Evolutionary conservation across 1,140 invertebrate species (phyloP).

Genomic region (Cylas formicarius): DNA sequence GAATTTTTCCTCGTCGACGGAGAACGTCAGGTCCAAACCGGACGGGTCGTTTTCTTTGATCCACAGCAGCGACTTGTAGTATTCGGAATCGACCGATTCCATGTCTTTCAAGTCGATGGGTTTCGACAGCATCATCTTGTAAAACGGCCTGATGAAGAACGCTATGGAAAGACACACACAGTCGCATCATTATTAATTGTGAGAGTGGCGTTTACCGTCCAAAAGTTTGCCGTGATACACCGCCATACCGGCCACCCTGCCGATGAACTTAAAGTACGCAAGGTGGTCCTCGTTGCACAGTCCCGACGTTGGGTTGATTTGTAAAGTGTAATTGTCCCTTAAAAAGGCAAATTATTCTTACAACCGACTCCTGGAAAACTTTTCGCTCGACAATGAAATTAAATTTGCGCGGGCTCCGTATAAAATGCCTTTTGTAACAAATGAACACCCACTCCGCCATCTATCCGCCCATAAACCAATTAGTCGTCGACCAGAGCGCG

Average conservation of each 20-base stretch:
- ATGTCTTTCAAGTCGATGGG: slow-evolving; percentile 92
- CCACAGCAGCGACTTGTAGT: slow-evolving; percentile 96
- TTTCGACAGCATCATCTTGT: slow-evolving; percentile 99
- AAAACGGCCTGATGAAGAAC: slow-evolving; percentile 98
- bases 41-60: slow-evolving; percentile 96
- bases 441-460: neutral
- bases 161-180: slow-evolving; percentile 52
- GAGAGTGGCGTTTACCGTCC: slow-evolving; percentile 63
- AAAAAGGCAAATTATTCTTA: slow-evolving; percentile 28
- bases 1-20: slow-evolving; percentile 93
- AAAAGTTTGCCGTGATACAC: slow-evolving; percentile 97
- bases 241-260: slow-evolving; percentile 95
- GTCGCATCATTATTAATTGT: too few species aligned
- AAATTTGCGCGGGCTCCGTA: too few species aligned
- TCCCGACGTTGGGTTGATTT: slow-evolving; percentile 97
- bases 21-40: slow-evolving; percentile 89
- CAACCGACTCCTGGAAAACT: neutral
- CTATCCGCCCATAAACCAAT: too few species aligned
- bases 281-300: slow-evolving; percentile 96
- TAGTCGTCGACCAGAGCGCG: too few species aligned
- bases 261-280: slow-evolving; percentile 98
- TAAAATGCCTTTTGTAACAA: neutral
- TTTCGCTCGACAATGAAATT: neutral
- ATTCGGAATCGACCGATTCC: slow-evolving; percentile 97
- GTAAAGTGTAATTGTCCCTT: slow-evolving; percentile 96